These are phyloP conservation scores for Steromphala cineraria DNA, from an alignment of 2,888 invertebrate species.

Conservation along the genomic window DNA sequence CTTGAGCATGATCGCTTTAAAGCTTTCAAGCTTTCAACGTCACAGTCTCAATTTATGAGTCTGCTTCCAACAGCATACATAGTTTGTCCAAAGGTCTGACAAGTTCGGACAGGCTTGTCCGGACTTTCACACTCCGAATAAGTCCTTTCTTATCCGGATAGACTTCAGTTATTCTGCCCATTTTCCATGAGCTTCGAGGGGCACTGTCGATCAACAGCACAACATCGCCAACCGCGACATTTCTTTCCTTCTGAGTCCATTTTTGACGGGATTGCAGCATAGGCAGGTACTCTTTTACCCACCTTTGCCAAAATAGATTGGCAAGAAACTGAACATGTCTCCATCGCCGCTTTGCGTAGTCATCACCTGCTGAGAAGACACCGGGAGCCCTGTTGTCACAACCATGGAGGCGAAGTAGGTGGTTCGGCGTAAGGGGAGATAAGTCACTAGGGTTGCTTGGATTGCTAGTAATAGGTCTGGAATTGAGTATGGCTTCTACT, in stretches of 20 bases:
- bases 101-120: not conserved
- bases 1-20: too few relatives aligned
- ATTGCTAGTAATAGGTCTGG: not conserved
- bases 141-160: not conserved
- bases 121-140: not conserved
- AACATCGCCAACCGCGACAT: not conserved
- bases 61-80: constrained; percentile 12
- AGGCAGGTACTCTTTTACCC: not conserved
- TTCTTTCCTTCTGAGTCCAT: not conserved
- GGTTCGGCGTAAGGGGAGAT: constrained; percentile 11
- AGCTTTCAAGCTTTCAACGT: not conserved
- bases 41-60: not conserved
- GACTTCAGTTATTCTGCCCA: not conserved
- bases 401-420: not conserved
- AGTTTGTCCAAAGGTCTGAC: constrained; percentile 20
- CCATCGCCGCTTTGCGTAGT: constrained; percentile 3
- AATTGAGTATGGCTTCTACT: not conserved
- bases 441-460: not conserved
- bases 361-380: not conserved
- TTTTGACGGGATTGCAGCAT: not conserved
- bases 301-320: not conserved
- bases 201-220: not conserved
- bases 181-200: not conserved
- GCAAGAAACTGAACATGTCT: constrained; percentile 21
- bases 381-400: constrained; percentile 3